phyloP scores from a whole-genome alignment of 1,140 invertebrate species.

The Drosophila yakuba region DNA sequence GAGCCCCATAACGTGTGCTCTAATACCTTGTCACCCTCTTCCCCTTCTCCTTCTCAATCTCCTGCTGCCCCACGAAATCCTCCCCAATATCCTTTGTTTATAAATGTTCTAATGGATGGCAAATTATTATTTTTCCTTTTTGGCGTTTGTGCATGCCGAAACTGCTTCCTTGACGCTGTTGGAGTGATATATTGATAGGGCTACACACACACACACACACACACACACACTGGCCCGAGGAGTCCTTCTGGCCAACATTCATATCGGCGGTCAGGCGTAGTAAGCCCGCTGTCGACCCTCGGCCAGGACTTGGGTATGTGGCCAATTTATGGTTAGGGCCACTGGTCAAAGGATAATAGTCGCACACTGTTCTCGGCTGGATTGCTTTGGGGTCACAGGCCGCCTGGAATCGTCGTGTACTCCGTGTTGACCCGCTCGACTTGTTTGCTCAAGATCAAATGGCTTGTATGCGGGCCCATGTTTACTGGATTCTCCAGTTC shows the following conservation, averaged over 20 bases:
- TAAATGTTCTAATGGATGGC: slow-evolving; percentile 79
- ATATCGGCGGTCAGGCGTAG: slow-evolving; percentile 63
- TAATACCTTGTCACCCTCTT: slow-evolving; percentile 57
- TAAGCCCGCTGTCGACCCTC: slow-evolving; percentile 68
- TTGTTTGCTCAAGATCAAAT: slow-evolving; percentile 79
- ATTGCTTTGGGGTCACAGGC: slow-evolving; percentile 40
- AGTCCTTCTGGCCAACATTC: slow-evolving; percentile 40
- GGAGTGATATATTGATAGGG: slow-evolving; percentile 83
- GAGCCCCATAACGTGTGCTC: slow-evolving; percentile 76
- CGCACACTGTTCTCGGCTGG: slow-evolving; percentile 50
- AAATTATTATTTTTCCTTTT: slow-evolving; percentile 70
- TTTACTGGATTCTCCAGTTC: slow-evolving; percentile 63
- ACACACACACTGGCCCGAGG: not conserved
- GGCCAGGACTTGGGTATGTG: slow-evolving; percentile 70
- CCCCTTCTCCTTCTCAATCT: not conserved
- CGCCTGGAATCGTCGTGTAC: slow-evolving; percentile 38
- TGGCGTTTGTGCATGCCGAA: slow-evolving; percentile 48
- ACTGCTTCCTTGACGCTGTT: slow-evolving; percentile 66
- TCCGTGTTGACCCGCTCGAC: slow-evolving; percentile 63
- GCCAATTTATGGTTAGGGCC: slow-evolving; percentile 82
- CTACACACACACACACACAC: slow-evolving; percentile 14
- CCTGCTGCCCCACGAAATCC: not conserved
- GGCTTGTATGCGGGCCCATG: slow-evolving; percentile 53
- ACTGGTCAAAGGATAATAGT: slow-evolving; percentile 82
- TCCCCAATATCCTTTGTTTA: slow-evolving; percentile 81